phyloP scores from a whole-genome alignment of 2,113 vertebrate species.

The Erythrolamprus reginae region DNA sequence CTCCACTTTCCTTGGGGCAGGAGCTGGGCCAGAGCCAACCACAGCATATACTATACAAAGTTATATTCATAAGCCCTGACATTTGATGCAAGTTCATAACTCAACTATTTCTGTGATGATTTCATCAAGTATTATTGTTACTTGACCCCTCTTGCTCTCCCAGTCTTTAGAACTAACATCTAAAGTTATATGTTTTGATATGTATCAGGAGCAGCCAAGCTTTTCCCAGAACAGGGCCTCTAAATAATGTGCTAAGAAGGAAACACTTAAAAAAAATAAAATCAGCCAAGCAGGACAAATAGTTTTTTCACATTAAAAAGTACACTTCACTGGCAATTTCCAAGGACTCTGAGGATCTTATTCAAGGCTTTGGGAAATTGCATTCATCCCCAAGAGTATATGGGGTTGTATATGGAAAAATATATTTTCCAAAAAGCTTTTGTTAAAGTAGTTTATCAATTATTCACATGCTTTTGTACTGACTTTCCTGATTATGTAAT shows the following conservation, averaged over 20 bases:
- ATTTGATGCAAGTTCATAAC: background rate
- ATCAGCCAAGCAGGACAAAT: background rate
- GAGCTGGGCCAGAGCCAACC: too few species aligned
- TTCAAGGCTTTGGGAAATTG: background rate
- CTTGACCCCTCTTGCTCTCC: background rate
- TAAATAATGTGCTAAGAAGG: background rate
- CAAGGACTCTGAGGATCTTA: background rate
- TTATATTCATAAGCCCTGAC: background rate
- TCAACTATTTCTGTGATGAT: background rate
- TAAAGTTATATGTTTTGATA: background rate
- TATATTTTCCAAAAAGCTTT: background rate
- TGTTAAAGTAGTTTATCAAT: constrained; percentile 2
- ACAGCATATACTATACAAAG: background rate
- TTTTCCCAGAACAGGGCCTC: background rate
- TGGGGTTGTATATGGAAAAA: background rate
- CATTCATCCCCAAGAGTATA: background rate
- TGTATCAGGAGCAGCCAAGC: background rate
- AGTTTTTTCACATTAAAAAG: background rate
- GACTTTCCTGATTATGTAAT: background rate
- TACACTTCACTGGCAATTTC: background rate
- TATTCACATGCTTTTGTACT: background rate
- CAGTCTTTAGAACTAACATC: background rate
- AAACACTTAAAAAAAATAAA: background rate
- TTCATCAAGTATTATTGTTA: background rate
- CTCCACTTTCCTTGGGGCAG: too few species aligned